Conservation (phyloP, 2,797 vertebrate species). For the Sebastes alutus region DNA sequence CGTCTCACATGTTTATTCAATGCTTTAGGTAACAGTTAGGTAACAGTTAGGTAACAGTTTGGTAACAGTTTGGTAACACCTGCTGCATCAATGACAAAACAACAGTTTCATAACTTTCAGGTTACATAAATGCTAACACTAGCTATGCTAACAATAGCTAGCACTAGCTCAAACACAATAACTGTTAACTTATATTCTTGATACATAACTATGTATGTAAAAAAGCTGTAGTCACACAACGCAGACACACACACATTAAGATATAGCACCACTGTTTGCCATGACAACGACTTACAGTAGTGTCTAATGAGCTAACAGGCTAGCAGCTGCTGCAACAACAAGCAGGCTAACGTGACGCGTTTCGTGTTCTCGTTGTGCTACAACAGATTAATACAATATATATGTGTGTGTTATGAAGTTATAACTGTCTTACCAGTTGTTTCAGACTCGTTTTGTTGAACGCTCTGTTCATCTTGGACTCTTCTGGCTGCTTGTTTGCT, state of each 20-base stretch:
- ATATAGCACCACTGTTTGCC: accelerated
- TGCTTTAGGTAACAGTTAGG: no score
- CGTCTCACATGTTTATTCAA: no score
- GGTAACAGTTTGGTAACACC: background rate
- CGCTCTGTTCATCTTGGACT: slow-evolving; percentile 71
- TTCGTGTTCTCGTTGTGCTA: background rate
- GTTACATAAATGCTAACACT: slow-evolving; percentile 51
- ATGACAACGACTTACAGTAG: no score
- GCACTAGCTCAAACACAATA: background rate
- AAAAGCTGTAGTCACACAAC: background rate
- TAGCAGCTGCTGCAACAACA: slow-evolving; percentile 2
- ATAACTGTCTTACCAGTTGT: slow-evolving; percentile 67
- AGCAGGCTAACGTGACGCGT: background rate
- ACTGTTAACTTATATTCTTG: no score
- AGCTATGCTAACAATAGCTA: slow-evolving; percentile 30
- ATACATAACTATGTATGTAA: background rate
- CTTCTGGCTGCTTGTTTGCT: background rate
- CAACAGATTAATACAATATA: background rate
- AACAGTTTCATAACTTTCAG: slow-evolving; percentile 30
- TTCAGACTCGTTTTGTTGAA: slow-evolving; percentile 64
- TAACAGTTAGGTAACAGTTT: background rate
- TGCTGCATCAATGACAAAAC: background rate
- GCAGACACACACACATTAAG: background rate
- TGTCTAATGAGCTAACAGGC: background rate
- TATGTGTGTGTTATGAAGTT: no score